Evolutionary conservation across 1,140 invertebrate species (phyloP), one percentile per base, ranked within the genome.

Genomic region (Schmidtea mediterranea): DNA sequence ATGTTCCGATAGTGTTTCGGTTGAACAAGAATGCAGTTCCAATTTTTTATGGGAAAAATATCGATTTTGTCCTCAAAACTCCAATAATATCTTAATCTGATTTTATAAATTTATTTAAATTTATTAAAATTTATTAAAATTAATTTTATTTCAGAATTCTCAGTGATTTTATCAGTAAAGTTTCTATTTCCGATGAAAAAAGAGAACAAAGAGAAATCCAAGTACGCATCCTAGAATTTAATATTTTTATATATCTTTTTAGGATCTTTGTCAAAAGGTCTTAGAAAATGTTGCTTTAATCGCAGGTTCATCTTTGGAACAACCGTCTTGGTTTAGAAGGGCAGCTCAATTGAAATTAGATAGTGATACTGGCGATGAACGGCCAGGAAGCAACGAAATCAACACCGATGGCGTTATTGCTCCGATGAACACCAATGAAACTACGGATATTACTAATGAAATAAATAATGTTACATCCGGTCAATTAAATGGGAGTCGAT

Each of bases 261-360:
- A n/a, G n/a, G 43, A 45, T 21, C 15, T 45, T 24, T 45, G 43
- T 24, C 19, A 13, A 15, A 45, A 24, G 18, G 19, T 45, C n/a
- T 13, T 45, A 24, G 43, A 45, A 21, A 19, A 8, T 22, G 12
- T 45, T 19, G 43, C 43, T 3, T 6, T 74, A 62, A 79, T 87
- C 49, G 82, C 80, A 19, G 81, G 80, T 22, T 79, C 80, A 9
- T 80, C 80, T 57, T 66, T 89, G 46, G 81, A 84, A 59, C 79
- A 83, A 58, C 83, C 82, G 1, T 84, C 81, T 1, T 89, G 82
- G 82, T 59, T 89, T 26, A 69, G 82, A 54, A 70, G 81, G 54
- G 86, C 82, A 62, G 69, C 83, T 46, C 79, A 81, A 51, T 82
- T 89, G 1, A 74, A 77, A 54, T 58, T 59, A 13, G 58, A 58